Evolutionary conservation across 37 sponge, comb jelly and placozoan species (phyloP).

Genomic region (Mnemiopsis leidyi): DNA sequence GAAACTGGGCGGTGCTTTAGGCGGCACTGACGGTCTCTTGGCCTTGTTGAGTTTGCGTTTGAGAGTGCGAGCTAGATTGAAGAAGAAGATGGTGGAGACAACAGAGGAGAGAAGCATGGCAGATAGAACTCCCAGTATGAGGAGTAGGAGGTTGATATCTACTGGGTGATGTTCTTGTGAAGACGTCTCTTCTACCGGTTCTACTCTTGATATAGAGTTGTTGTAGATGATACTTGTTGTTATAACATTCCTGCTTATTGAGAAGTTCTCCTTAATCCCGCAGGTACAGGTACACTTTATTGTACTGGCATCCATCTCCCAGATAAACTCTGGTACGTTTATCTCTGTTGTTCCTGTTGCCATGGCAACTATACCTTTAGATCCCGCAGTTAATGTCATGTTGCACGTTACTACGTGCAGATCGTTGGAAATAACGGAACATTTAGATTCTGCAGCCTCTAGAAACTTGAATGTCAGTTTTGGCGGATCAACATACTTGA

Average conservation of each 20-base stretch:
- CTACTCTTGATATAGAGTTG: neutral
- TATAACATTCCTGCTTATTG: neutral
- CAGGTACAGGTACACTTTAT: constrained; percentile 1
- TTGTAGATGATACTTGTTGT: neutral
- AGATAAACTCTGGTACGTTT: neutral
- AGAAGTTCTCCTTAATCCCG: neutral
- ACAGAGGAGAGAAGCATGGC: constrained; percentile 7
- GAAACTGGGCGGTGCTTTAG: neutral
- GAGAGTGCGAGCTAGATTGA: neutral
- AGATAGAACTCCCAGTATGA: constrained; percentile 5
- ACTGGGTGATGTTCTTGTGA: neutral
- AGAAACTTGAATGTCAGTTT: neutral
- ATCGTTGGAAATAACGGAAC: neutral
- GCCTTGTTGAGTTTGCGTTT: neutral
- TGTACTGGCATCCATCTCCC: constrained; percentile 9
- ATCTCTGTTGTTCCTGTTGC: constrained; percentile 16
- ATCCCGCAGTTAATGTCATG: constrained; percentile 10
- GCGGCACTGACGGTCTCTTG: neutral
- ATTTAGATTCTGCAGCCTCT: neutral
- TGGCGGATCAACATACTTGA: neutral
- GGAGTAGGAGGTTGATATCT: neutral
- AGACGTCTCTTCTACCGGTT: neutral
- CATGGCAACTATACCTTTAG: neutral
- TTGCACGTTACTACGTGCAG: neutral
- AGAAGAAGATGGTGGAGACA: neutral